Evolutionary conservation across 2,888 invertebrate genomes (phyloP), one percentile per base, ranked within the genome.

Genomic region (Xestia sexstrigata): DNA sequence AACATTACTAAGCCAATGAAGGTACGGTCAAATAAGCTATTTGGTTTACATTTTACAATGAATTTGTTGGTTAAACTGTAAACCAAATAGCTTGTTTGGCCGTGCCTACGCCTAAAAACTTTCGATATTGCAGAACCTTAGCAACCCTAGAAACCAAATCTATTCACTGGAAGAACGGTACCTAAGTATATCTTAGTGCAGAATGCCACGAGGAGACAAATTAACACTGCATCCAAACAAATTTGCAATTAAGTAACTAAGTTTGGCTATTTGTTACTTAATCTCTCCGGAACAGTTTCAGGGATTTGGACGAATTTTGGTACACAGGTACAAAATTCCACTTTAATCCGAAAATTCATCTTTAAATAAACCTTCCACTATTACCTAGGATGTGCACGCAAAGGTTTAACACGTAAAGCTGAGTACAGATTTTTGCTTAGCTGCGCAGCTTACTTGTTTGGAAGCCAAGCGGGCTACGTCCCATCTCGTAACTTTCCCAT

Each of bases 331-430:
- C 30, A 39, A 23, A 70, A 63, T n/a, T 76, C 35, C 47, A 7
- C 7, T 8, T 42, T 69, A 35, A 15, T 26, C 39, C 26, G 1
- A 42, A 45, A 35, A 62, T 20, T 26, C 26, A 15, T 23, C 17
- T 17, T 70, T 23, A 26, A 26, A 62, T 35, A 78, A 79, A 42
- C 6, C n/a, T 65, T 42, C n/a, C 42, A n/a, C 65, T n/a, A 13
- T 13, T 20, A 35, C 4, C 20, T 63, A 7, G 2, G 39, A 13
- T 62, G 7, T 63, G 60, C 39, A 63, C 30, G 11, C 13, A n/a
- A 15, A 30, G 58, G 30, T 20, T 60, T 30, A 3, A 30, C 30
- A 20, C 30, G 9, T 30, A 9, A 9, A 60, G 9, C 20, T 9
- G 3, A 9, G 30, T 9, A 62, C 9, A 35, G 4, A 62, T 62